Conservation (phyloP, 2,888 invertebrate species). For the Diarsia brunnea region DNA sequence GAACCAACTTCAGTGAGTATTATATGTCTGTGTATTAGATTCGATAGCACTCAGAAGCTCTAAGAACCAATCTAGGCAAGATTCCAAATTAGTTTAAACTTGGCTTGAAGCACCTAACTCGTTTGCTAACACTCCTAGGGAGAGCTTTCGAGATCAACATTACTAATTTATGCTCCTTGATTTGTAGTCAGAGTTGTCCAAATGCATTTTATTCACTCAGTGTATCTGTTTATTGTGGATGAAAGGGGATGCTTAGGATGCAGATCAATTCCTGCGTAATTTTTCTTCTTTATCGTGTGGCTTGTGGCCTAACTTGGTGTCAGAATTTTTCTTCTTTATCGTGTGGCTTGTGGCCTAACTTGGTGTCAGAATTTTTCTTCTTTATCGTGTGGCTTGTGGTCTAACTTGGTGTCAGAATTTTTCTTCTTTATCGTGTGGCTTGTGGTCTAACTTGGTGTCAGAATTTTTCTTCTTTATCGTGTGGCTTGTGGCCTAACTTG, state of each 20-base stretch:
- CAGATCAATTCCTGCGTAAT: background rate
- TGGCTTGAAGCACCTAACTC: conserved; percentile 1
- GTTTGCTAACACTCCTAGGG: background rate
- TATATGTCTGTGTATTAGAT: conserved; percentile 12
- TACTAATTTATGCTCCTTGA: background rate
- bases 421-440: too few species aligned
- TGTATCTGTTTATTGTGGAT: background rate
- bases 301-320: too few species aligned
- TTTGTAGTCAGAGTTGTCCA: background rate
- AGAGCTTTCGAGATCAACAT: background rate
- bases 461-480: background rate
- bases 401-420: too few species aligned
- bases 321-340: too few species aligned
- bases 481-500: too few species aligned
- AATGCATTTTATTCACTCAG: background rate
- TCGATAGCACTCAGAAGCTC: background rate
- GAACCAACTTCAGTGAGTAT: background rate
- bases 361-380: too few species aligned
- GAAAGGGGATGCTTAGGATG: background rate
- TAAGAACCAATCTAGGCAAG: conserved; percentile 3
- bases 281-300: background rate
- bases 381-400: too few species aligned
- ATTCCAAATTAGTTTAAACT: conserved; percentile 16
- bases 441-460: too few species aligned
- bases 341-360: too few species aligned